Evolutionary conservation across 2,797 vertebrate genomes (phyloP), one percentile per base, ranked within the genome.

Genomic region (Syncerus caffer): DNA sequence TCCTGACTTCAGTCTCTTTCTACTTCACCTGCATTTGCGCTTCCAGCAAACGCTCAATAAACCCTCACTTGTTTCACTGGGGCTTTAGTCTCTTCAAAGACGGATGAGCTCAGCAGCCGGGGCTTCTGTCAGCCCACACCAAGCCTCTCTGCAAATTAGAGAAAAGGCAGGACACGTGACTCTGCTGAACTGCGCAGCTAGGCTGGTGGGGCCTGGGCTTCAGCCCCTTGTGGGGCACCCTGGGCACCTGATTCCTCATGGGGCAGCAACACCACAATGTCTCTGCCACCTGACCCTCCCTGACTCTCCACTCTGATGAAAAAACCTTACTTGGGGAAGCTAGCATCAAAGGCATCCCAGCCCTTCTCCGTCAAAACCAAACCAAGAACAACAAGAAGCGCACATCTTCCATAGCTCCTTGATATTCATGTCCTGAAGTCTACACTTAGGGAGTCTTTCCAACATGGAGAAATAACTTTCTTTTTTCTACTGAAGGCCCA

Each of bases 41-140:
- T 58, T 31, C 55, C 7, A 51, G 84, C 76, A 78, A 67, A 85
- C 5, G 25, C 21, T 74, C 42, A 7, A 3, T 51, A 94, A 86
- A 51, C 50, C 38, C n/a, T 95, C 11, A 50, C 34, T 67, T 17
- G 23, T 47, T 83, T 84, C 67, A 80, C 3, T 34, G 25, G 50
- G 21, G 42, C 74, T 92, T 55, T 23, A 84, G 38, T 19, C 38
- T 90, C 80, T 78, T 74, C 93, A 93, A 89, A 74, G 31, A 87
- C 14, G 34, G 7, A 71, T 71, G 67, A 34, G 8, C 42, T 82
- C 42, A 58, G 64, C 51, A 89, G 55, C n/a, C 86, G 86, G 62
- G 8, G 29, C 14, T 34, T 93, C 57, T 85, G 27, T 23, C 64
- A 83, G 83, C 42, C 45, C 60, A 64, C 4, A 4, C 38, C 47